Conservation (phyloP, 2,888 invertebrate genomes). For the Syritta pipiens region DNA sequence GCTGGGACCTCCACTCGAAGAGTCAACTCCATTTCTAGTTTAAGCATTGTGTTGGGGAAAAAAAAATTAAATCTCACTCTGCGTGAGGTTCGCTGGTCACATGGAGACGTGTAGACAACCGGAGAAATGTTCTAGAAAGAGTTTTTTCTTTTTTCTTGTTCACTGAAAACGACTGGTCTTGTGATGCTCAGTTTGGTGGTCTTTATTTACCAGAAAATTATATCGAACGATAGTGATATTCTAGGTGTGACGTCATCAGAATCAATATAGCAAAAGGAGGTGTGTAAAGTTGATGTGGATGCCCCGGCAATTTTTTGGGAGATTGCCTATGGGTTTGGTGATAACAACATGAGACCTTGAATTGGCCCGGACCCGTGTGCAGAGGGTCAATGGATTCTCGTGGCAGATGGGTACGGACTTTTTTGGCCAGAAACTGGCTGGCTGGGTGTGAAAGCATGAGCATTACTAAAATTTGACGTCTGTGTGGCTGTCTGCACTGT, state of each 20-base stretch:
- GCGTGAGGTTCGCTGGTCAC: constrained; percentile 41
- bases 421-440: too few species aligned
- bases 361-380: not conserved
- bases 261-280: constrained; percentile 61
- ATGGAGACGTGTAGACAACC: constrained; percentile 30
- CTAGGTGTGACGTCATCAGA: constrained; percentile 47
- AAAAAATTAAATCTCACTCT: constrained; percentile 8
- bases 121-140: constrained; percentile 28
- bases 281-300: constrained; percentile 27
- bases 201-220: constrained; percentile 28
- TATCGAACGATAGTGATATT: constrained; percentile 22
- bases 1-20: constrained; percentile 11
- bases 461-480: too few species aligned
- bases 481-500: not conserved
- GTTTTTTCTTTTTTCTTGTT: not conserved
- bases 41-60: not conserved
- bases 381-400: not conserved
- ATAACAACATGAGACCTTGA: not conserved
- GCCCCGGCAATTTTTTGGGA: constrained; percentile 7
- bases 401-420: too few species aligned
- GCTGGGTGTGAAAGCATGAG: too few species aligned
- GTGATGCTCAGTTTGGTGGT: constrained; percentile 18
- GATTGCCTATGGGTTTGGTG: too few species aligned
- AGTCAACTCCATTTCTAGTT: constrained; percentile 27
- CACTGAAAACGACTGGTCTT: constrained; percentile 17